These are phyloP conservation scores for Oxyscelio sp. DNA, from an alignment of 2,888 invertebrate species.

Conservation along the genomic window DNA sequence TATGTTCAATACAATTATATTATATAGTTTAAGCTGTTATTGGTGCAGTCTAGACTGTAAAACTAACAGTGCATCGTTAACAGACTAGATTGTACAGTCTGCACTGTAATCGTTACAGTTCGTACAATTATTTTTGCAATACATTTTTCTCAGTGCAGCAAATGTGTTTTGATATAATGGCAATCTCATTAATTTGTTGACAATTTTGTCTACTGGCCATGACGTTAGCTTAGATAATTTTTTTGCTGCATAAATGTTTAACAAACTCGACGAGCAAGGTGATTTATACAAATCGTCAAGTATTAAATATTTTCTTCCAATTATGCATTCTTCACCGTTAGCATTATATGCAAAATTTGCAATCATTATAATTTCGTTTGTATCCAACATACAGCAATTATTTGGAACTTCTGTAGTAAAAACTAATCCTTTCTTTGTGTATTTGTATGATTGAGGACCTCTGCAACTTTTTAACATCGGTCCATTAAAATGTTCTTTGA, in stretches of 20 bases:
- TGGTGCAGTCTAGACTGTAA: no score
- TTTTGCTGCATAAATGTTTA: not conserved
- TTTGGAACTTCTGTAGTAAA: constrained; percentile 9
- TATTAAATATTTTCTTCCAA: constrained; percentile 1
- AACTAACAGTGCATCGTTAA: no score
- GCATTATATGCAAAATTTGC: constrained; percentile 1
- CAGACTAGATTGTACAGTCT: no score
- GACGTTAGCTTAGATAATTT: not conserved
- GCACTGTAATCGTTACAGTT: no score
- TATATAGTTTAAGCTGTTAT: no score
- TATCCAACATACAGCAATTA: constrained; percentile 18
- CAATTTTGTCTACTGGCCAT: not conserved
- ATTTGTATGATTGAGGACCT: constrained; percentile 9
- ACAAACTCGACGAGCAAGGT: not conserved
- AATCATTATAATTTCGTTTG: constrained; percentile 1
- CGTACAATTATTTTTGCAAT: no score
- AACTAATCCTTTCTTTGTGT: not conserved
- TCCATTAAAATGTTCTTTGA: constrained; percentile 11
- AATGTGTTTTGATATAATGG: not conserved
- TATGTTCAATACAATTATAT: no score
- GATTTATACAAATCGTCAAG: not conserved
- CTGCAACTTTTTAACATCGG: constrained; percentile 15
- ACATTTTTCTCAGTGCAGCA: no score
- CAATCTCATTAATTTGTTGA: not conserved
- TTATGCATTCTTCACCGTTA: not conserved